Evolutionary conservation across 30 jellyfish, hydroid and myxozoan genomes (phyloP).

Genomic region (Mastigias papua): DNA sequence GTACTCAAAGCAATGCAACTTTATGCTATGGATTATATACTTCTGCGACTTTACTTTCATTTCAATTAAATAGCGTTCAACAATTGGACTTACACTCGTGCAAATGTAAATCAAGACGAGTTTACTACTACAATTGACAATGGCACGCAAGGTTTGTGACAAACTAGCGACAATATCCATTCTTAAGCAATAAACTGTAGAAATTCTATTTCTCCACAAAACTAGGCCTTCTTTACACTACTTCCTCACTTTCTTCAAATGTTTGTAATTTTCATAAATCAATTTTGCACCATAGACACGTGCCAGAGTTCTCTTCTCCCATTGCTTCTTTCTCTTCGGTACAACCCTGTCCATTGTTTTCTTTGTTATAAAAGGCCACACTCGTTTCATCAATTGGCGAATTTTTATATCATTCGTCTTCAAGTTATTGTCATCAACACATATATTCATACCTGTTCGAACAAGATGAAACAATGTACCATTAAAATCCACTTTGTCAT

Average conservation of each 20-base stretch:
- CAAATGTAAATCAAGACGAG: too few species aligned
- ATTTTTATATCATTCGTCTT: slow-evolving; percentile 79
- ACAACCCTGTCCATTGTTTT: slow-evolving; percentile 86
- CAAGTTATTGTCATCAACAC: slow-evolving; percentile 81
- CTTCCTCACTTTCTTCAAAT: slow-evolving; percentile 54
- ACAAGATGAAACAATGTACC: slow-evolving; percentile 88
- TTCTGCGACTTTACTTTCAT: too few species aligned
- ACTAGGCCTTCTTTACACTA: background rate
- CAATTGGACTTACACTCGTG: too few species aligned
- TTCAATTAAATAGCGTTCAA: too few species aligned
- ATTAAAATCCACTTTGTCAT: slow-evolving; percentile 84
- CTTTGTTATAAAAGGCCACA: slow-evolving; percentile 81
- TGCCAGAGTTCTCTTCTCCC: slow-evolving; percentile 69
- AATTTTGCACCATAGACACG: slow-evolving; percentile 80
- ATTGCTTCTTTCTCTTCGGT: slow-evolving; percentile 75
- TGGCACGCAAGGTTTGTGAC: too few species aligned
- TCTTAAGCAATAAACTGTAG: too few species aligned
- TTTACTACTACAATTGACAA: too few species aligned
- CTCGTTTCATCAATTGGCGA: slow-evolving; percentile 78
- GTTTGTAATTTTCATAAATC: slow-evolving; percentile 81
- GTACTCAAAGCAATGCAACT: too few species aligned
- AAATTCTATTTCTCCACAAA: background rate
- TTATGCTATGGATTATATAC: too few species aligned
- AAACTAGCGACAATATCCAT: too few species aligned
- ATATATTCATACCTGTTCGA: slow-evolving; percentile 86